phyloP scores from a whole-genome alignment of 2,113 vertebrate genomes.

The Zosterops borbonicus region DNA sequence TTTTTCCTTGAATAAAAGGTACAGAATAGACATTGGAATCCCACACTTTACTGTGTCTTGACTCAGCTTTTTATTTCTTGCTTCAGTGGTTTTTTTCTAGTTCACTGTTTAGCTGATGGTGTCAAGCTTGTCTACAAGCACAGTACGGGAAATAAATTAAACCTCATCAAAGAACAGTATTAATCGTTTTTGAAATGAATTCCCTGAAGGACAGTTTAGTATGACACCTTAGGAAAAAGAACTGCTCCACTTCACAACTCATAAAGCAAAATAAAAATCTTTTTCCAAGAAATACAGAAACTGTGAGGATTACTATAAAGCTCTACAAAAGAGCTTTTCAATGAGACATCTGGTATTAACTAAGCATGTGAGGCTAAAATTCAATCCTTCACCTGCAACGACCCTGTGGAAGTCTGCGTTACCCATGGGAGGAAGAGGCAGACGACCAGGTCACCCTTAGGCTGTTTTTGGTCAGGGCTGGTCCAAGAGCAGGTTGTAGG shows the following conservation, averaged over 20 bases:
- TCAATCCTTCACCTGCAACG: slow-evolving; percentile 8
- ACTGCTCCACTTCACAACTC: neutral
- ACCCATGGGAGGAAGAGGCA: slow-evolving; percentile 13
- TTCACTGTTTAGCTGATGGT: neutral
- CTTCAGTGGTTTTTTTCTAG: neutral
- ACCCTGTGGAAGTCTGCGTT: neutral
- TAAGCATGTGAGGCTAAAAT: slow-evolving; percentile 33
- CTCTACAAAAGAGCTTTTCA: slow-evolving; percentile 54
- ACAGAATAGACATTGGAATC: neutral
- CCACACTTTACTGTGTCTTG: neutral
- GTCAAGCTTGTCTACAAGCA: neutral
- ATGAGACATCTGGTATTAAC: slow-evolving; percentile 49
- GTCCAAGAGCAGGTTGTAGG: neutral
- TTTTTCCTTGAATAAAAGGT: neutral
- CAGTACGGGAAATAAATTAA: slow-evolving; percentile 11
- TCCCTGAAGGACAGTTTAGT: neutral
- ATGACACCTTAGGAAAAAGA: slow-evolving; percentile 1
- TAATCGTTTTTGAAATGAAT: neutral
- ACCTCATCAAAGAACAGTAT: neutral
- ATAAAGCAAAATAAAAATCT: slow-evolving; percentile 1
- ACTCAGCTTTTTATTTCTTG: neutral
- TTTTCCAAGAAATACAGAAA: slow-evolving; percentile 28
- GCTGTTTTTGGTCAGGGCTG: neutral
- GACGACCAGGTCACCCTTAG: neutral
- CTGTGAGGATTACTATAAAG: neutral